phyloP scores from a whole-genome alignment of 2,888 invertebrate genomes.

The Phlogophora meticulosa region DNA sequence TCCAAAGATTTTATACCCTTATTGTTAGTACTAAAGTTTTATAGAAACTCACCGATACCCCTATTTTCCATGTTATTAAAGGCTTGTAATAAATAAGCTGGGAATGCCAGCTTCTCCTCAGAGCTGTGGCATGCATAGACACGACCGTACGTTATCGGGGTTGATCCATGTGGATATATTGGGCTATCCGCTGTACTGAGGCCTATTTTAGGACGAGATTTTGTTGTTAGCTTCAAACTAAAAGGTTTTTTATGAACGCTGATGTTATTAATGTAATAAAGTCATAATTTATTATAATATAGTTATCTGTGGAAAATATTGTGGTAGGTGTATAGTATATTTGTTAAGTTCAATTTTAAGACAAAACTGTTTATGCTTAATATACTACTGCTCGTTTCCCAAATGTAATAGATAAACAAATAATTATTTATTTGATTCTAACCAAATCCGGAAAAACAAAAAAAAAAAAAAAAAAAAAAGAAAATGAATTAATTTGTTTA shows the following conservation, averaged over 20 bases:
- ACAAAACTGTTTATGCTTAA: too few relatives aligned
- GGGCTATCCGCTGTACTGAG: conserved; percentile 11
- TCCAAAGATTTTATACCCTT: conserved; percentile 59
- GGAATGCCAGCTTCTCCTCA: conserved; percentile 33
- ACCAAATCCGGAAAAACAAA: too few relatives aligned
- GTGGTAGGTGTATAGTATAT: too few relatives aligned
- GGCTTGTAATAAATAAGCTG: conserved; percentile 43
- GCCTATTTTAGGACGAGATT: conserved; percentile 35
- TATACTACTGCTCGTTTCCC: too few relatives aligned
- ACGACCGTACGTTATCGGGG: conserved; percentile 34
- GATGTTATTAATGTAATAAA: too few relatives aligned
- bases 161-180: conserved; percentile 48
- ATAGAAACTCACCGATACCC: conserved; percentile 56
- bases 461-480: too few relatives aligned
- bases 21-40: conserved; percentile 61
- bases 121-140: conserved; percentile 39
- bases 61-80: conserved; percentile 60
- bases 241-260: neutral
- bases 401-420: too few relatives aligned
- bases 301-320: too few relatives aligned
- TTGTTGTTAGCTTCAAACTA: neutral
- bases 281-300: too few relatives aligned
- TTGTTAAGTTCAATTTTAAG: too few relatives aligned
- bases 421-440: too few relatives aligned
- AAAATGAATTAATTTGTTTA: too few relatives aligned